Conservation (phyloP, 1,140 invertebrate species). For the Batillaria attramentaria region DNA sequence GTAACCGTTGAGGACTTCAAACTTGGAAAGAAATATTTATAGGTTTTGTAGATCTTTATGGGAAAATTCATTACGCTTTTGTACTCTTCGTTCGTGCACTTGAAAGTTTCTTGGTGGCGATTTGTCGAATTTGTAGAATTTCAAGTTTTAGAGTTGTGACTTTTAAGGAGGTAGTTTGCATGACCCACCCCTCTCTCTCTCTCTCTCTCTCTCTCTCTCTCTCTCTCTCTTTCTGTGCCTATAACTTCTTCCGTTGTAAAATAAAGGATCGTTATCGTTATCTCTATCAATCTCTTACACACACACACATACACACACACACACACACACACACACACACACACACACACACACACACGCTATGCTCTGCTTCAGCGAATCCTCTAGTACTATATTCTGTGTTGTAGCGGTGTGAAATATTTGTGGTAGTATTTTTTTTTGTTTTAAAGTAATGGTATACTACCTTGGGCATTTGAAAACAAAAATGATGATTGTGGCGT, state of each 20-base stretch:
- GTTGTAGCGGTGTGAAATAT: background rate
- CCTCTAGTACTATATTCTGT: background rate
- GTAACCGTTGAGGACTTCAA: too few species aligned
- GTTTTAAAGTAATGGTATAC: too few species aligned
- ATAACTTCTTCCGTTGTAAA: background rate
- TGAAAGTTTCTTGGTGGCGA: too few species aligned
- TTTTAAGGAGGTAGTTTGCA: too few species aligned
- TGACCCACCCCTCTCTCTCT: background rate
- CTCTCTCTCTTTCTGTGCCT: background rate
- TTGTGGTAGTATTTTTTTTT: background rate
- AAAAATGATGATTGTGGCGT: too few species aligned
- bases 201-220: background rate
- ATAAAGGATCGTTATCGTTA: background rate
- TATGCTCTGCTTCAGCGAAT: too few species aligned
- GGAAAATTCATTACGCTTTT: too few species aligned
- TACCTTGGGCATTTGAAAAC: background rate
- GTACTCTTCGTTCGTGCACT: too few species aligned
- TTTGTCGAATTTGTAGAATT: too few species aligned
- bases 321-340: slow-evolving; percentile 30
- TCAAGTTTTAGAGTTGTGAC: too few species aligned
- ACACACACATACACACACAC: slow-evolving; percentile 32
- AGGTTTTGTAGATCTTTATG: too few species aligned
- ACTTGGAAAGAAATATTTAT: too few species aligned
- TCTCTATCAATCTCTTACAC: background rate
- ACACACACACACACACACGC: slow-evolving; percentile 16